A percentile compares a stretch with the other conserved stretches of the same genome.
phyloP scores from a whole-genome alignment of 1,140 invertebrate species.

The Calosoma granatense region DNA sequence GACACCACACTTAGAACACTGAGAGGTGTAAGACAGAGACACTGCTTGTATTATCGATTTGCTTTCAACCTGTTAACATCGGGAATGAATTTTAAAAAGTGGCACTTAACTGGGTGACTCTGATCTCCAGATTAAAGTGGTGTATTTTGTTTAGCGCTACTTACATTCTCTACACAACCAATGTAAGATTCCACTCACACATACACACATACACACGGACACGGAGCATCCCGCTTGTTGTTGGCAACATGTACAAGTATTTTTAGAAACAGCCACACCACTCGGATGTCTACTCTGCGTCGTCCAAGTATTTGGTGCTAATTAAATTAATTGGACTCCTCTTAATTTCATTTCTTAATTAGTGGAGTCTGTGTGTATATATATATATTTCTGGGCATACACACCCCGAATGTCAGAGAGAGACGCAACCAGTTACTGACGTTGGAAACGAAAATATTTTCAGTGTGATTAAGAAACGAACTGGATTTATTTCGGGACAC shows the following conservation, averaged over 20 bases:
- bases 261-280: constrained; percentile 2
- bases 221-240: background rate
- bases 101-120: background rate
- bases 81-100: background rate
- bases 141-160: background rate
- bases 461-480: too few species aligned
- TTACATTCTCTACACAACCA: background rate
- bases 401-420: too few species aligned
- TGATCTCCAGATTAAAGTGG: background rate
- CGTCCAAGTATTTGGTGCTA: background rate
- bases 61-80: too few species aligned
- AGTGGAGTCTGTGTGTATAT: too few species aligned
- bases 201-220: background rate
- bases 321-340: constrained; percentile 7
- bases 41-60: too few species aligned
- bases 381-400: background rate
- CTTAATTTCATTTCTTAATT: background rate
- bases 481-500: too few species aligned
- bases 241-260: background rate
- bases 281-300: too few species aligned
- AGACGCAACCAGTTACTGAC: too few species aligned
- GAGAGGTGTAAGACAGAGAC: too few species aligned
- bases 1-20: too few species aligned
- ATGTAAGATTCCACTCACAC: background rate
- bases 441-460: too few species aligned